Evolutionary conservation across 2,888 invertebrate genomes (phyloP), one percentile per base, ranked within the genome.

Genomic region (Pardosa pseudoannulata): DNA sequence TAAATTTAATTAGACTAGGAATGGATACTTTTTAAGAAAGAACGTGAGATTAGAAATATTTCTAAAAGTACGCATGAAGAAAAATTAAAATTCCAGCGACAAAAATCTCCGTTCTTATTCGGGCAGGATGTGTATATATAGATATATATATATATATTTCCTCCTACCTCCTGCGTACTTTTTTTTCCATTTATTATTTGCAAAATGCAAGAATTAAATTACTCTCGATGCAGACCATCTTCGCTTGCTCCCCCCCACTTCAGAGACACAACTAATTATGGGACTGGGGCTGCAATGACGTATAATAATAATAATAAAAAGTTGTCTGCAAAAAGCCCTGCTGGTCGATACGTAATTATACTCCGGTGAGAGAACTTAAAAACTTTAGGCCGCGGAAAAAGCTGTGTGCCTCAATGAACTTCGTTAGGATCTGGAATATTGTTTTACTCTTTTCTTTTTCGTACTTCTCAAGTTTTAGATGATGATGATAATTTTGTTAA

Each of bases 341-440:
- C 32, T 62, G 82, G 82, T 82, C 82, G 82, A 82, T 82, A 82
- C 68, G 74, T 82, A 82, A 82, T 82, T 82, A 82, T 31, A 76
- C 74, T 68, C 68, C n/a, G 41, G 71, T 68, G 50, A 74, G 81
- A 74, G 73, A 82, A 76, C 75, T 82, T 82, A 75, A 82, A 76
- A 82, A 73, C 56, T 68, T 31, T 41, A 29, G 50, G 11, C n/a
- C 23, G 7, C 32, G 74, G 56, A 75, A 71, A 36, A 65, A n/a
- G n/a, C n/a, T n/a, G 7, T 36, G 71, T 23, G 56, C 67, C 29
- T 71, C 29, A 29, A 39, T 39, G 70, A 82, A 76, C 76, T 82
- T 82, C 65, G 75, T 70, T 71, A 29, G 70, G 41, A 75, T 46
- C 68, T 76, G 46, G 71, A 76, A 71, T 76, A 82, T 82, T 82